Base-by-base conservation (phyloP, 1,140 invertebrate genomes). In the Trichonephila inaurata region DNA sequence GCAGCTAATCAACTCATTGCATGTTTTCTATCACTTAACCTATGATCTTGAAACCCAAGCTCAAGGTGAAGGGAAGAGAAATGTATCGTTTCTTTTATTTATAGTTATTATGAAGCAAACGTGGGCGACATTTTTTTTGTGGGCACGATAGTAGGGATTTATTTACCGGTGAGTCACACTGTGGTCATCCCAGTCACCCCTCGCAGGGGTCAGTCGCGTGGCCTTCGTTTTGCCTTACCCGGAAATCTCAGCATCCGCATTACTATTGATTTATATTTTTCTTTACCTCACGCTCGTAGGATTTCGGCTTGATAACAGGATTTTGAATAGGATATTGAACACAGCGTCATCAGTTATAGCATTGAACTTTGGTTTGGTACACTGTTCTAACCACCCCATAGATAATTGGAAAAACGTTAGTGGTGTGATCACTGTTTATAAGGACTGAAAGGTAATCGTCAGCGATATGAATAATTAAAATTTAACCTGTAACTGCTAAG, bases 1-100 rank as follows among this genome's bases (percentile, higher is more conserved):
- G 69, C 69, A 72, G 69, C 69, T 72, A 72, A 72, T 72, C 69
- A 72, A 72, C 69, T 72, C 69, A 72, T 72, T 72, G 69, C 69
- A 72, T 72, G 69, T 72, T 72, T 72, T 72, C 69, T 33, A 72
- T 72, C 69, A 72, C 69, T 72, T 72, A 72, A 72, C 69, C 69
- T 72, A 10, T 18, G 28, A 72, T 5, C 69, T 28, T 24, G 69
- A 72, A 72, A 72, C 69, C 69, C 69, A 72, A 72, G 69, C 69
- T 72, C 69, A 72, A 72, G 69, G 69, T 72, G 69, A 72, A 72
- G 69, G 69, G 69, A n/a, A 33, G 16, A 72, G 69, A 72, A 72
- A 72, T 72, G 69, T 72, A 72, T 72, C 69, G 69, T 72, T 72
- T 33, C 24, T 72, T 72, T 72, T 72, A 72, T 72, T 72, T 72